Base-by-base conservation (phyloP, 2,113 vertebrate genomes). In the Eira barbara region DNA sequence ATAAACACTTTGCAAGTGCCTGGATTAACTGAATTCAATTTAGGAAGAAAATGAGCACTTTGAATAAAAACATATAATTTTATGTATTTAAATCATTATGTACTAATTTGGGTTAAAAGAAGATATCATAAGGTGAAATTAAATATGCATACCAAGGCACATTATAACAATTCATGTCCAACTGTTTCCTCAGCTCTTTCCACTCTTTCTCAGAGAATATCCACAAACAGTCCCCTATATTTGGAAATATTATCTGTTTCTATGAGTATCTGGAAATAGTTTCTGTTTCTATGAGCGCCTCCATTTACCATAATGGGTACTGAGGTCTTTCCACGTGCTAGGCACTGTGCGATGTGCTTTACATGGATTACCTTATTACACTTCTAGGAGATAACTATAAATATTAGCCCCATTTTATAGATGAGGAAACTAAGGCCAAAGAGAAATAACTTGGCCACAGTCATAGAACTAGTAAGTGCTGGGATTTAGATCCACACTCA, bases 231-330 rank as follows among this genome's bases (percentile, higher is more conserved):
- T 67, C 59, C 13, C 29, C 84, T 93, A 17, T 74, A 23, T 36
- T 73, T 82, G 49, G 85, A 84, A 91, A 80, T 84, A 73, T 31
- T 49, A 84, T 65, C n/a, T 82, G 39, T 74, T 96, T 69, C 79
- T 8, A 4, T 69, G 36, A 55, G 55, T 74, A 29, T 36, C 67
- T 85, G 57, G 81, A 84, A 91, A 80, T 84, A 67, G n/a, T 49
- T 90, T 65, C 42, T 82, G 39, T 69, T 96, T 69, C 79, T 8
- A 3, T 71, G 42, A 61, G 49, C 59, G 12, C 21, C 34, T 27
- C 14, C 63, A 63, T 18, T 1, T 10, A 20, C 31, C 31, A 12
- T 45, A 52, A 57, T 49, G 13, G 61, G 11, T 36, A 3, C 2
- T 15, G 55, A 82, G 36, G 5, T 71, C 69, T 92, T 89, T 78